These are phyloP conservation scores for Agrypnus murinus DNA, from an alignment of 2,888 invertebrate species.

Conservation along the genomic window DNA sequence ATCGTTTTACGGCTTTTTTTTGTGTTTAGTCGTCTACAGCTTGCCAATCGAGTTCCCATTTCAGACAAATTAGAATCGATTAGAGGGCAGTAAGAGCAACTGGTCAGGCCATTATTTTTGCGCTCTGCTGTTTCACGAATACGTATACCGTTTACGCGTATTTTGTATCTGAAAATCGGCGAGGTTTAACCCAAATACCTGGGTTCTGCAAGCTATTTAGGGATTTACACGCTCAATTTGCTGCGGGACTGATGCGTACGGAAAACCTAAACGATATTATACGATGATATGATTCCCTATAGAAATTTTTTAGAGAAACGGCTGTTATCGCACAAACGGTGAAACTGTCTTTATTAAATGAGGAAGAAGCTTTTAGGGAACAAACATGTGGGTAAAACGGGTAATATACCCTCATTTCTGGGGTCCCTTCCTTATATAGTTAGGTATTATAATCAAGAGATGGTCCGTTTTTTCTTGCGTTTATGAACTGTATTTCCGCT, in stretches of 20 bases:
- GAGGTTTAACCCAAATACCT: conserved; percentile 24
- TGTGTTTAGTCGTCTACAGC: conserved; percentile 14
- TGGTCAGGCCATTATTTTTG: conserved; percentile 26
- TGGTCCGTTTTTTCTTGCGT: not conserved
- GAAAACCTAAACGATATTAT: conserved; percentile 12
- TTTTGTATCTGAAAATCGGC: conserved; percentile 3
- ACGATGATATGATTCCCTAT: not conserved
- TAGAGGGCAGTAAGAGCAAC: conserved; percentile 22
- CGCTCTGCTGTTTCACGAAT: conserved; percentile 20
- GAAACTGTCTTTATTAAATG: not conserved
- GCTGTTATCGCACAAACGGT: not conserved
- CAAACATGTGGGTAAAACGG: no score
- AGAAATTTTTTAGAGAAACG: conserved; percentile 5
- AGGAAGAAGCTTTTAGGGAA: no score
- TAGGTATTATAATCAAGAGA: not conserved
- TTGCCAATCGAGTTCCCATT: conserved; percentile 27
- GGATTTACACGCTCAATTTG: conserved; percentile 28
- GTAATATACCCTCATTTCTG: no score
- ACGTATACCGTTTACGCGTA: no score
- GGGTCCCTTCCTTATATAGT: not conserved
- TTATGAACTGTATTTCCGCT: no score
- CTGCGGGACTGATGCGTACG: conserved; percentile 16
- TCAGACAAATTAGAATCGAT: conserved; percentile 47
- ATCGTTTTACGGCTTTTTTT: conserved; percentile 33
- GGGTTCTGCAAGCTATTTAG: conserved; percentile 14